Conservation (phyloP, 2,797 vertebrate species). For the Rachycentron canadum region DNA sequence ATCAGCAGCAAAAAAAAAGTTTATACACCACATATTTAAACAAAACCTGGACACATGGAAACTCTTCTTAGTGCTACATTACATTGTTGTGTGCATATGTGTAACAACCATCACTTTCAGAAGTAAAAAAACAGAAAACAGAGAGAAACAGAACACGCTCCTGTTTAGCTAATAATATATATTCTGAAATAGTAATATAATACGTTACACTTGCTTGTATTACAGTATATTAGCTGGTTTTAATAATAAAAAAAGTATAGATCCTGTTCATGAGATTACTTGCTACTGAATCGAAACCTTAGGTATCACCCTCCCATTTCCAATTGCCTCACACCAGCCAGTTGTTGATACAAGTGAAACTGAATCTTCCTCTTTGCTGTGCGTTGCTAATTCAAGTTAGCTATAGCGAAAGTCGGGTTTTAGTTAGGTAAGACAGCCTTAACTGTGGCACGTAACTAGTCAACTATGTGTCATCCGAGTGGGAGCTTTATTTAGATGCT, state of each 20-base stretch:
- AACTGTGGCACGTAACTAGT: background rate
- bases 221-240: background rate
- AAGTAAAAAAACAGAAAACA: no score
- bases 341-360: no score
- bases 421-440: background rate
- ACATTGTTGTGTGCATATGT: background rate
- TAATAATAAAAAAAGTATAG: background rate
- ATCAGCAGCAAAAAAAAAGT: background rate
- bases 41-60: background rate
- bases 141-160: no score
- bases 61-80: background rate
- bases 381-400: background rate
- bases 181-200: no score
- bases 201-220: no score
- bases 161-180: no score
- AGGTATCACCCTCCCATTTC: no score
- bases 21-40: background rate
- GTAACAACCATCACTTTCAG: background rate
- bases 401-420: fast-evolving
- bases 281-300: background rate
- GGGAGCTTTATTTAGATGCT: slow-evolving; percentile 53
- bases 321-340: background rate
- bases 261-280: background rate
- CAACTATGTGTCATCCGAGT: slow-evolving; percentile 30
- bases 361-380: background rate